These are phyloP conservation scores for Portevinia maculata DNA, from an alignment of 2,888 invertebrate species.

Conservation along the genomic window DNA sequence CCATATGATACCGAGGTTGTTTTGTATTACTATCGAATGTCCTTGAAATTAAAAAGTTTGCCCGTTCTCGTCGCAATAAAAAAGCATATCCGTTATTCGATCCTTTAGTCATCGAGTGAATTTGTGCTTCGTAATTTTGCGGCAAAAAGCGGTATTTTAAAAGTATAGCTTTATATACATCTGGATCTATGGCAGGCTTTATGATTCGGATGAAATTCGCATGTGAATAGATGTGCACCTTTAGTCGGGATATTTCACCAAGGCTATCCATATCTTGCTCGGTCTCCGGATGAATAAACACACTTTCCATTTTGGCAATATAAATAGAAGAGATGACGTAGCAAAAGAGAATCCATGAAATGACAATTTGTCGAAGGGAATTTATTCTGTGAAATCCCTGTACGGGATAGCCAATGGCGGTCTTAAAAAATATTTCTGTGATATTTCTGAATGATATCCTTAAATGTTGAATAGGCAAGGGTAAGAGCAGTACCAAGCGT, in stretches of 20 bases:
- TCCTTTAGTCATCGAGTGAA: constrained; percentile 47
- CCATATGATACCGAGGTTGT: constrained; percentile 79
- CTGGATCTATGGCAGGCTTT: constrained; percentile 64
- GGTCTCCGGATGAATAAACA: constrained; percentile 79
- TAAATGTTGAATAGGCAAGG: background rate
- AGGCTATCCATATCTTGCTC: constrained; percentile 78
- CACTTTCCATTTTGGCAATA: constrained; percentile 80
- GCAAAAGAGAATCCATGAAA: constrained; percentile 80
- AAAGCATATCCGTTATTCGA: constrained; percentile 73
- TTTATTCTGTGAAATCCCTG: constrained; percentile 76
- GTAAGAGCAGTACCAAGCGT: constrained; percentile 19
- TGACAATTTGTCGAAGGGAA: constrained; percentile 78
- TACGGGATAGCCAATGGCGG: constrained; percentile 78
- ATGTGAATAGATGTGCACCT: constrained; percentile 76
- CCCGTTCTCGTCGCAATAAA: constrained; percentile 78
- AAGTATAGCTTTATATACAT: constrained; percentile 65
- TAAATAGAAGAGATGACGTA: constrained; percentile 79
- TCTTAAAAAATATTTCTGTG: constrained; percentile 77
- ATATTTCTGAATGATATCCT: constrained; percentile 55
- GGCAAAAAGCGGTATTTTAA: constrained; percentile 70
- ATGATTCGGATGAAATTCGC: constrained; percentile 74
- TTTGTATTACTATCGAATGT: constrained; percentile 77
- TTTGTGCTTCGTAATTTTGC: constrained; percentile 41
- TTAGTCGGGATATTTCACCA: constrained; percentile 72
- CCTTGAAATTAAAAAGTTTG: constrained; percentile 77